These are phyloP conservation scores for Lydus trimaculatus DNA, from an alignment of 2,888 invertebrate species.

Conservation along the genomic window DNA sequence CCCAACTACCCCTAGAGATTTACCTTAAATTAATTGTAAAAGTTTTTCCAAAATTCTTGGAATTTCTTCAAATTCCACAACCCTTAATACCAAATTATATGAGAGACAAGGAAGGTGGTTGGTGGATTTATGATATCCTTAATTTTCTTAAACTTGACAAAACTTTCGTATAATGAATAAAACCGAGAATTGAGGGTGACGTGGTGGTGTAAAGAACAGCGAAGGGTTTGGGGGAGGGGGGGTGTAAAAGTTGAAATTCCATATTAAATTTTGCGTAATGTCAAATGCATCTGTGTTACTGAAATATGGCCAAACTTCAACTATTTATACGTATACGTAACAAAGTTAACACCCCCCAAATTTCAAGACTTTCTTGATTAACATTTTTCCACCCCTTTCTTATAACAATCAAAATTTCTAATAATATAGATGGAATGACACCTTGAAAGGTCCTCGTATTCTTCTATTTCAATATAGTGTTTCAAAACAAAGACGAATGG, in stretches of 20 bases:
- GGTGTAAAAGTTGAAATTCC: conserved; percentile 27
- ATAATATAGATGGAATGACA: conserved; percentile 25
- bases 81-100: neutral
- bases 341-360: neutral
- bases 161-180: neutral
- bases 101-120: neutral
- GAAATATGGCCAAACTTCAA: conserved; percentile 52
- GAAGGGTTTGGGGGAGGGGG: conserved; percentile 4
- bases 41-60: neutral
- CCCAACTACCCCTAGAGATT: no score
- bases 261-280: conserved; percentile 52
- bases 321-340: conserved; percentile 40
- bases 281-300: conserved; percentile 51
- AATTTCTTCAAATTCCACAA: neutral
- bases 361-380: neutral
- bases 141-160: conserved; percentile 1
- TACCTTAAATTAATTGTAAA: no score
- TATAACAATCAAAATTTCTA: no score
- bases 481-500: conserved; percentile 58
- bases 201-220: neutral
- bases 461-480: conserved; percentile 13
- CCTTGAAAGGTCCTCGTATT: conserved; percentile 41
- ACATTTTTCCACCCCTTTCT: neutral
- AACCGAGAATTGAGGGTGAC: neutral
- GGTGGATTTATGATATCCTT: neutral